Evolutionary conservation across 2,888 invertebrate genomes (phyloP).

Genomic region (Eretmocerus hayati): DNA sequence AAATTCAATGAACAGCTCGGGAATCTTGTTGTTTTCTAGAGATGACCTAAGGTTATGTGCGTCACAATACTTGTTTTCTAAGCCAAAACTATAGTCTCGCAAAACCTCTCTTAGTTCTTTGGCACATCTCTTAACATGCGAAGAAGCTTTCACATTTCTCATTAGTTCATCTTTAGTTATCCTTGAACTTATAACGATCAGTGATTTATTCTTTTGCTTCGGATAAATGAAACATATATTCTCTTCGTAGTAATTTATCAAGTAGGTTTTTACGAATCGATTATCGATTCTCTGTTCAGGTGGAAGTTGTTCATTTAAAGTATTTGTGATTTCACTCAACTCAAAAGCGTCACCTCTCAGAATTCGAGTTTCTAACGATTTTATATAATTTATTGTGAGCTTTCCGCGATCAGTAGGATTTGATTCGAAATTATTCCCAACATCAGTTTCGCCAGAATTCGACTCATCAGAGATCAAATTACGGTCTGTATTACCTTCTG

Average conservation of each 20-base stretch:
- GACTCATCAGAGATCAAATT: too few relatives aligned
- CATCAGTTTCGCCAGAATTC: too few relatives aligned
- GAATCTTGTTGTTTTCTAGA: neutral
- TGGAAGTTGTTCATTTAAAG: too few relatives aligned
- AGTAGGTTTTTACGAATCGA: neutral
- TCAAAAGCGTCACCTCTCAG: too few relatives aligned
- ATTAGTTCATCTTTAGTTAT: neutral
- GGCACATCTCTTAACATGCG: neutral
- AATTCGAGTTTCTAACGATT: too few relatives aligned
- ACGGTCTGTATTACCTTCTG: too few relatives aligned
- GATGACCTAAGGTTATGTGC: neutral
- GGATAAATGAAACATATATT: neutral
- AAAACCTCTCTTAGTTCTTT: neutral
- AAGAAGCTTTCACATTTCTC: neutral
- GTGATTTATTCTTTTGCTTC: neutral
- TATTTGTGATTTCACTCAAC: too few relatives aligned
- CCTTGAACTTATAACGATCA: neutral
- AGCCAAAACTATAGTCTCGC: neutral
- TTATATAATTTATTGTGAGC: too few relatives aligned
- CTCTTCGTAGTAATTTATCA: neutral
- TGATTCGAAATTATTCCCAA: too few relatives aligned
- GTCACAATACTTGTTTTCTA: slow-evolving; percentile 4
- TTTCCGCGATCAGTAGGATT: too few relatives aligned
- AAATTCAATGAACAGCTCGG: neutral
- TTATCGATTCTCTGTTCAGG: too few relatives aligned